Base-by-base conservation (phyloP, 1,140 invertebrate species). In the Cataglyphis hispanica region DNA sequence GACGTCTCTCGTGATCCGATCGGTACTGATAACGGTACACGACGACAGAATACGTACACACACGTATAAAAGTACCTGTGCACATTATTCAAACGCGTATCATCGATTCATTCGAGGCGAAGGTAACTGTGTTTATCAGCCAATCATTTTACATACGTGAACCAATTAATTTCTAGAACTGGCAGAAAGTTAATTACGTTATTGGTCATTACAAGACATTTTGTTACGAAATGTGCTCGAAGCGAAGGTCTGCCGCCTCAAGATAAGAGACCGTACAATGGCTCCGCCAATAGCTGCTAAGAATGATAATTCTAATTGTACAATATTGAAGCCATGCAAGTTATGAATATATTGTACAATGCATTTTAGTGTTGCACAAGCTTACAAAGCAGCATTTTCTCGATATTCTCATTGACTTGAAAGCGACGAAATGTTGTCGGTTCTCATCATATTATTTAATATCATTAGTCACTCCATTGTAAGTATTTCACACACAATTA, bases 21-120 rank as follows among this genome's bases (percentile, higher is more conserved):
- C 89, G 67, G 56, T 37, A 56, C 43, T 86, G 89, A 90, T 90
- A 90, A 90, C 89, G 89, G 89, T 90, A 90, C 86, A 70, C 37
- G 66, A 56, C 34, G 61, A 69, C 40, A 63, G 66, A 25, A 40
- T 40, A 43, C 25, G 22, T 63, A 61, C 63, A 40, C 78, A 43
- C 37, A 27, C 70, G 53, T 56, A 43, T 67, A 88, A 80, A 69
- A 60, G 77, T 56, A 87, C 50, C 40, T 37, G 63, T 67, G 46
- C 72, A 50, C 84, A 69, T 67, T 80, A 66, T 77, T 86, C 84
- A 64, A 69, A 69, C 67, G 56, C 72, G 78, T 70, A 61, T 84
- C 88, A 31, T 50, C 53, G 34, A 34, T 53, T n/a, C 37, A 70
- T n/a, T 40, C 70, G 34, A 19, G 56, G 6, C 31, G 2, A 25